Conservation (phyloP, 2,113 vertebrate genomes). For the Ariopsis seemanni region DNA sequence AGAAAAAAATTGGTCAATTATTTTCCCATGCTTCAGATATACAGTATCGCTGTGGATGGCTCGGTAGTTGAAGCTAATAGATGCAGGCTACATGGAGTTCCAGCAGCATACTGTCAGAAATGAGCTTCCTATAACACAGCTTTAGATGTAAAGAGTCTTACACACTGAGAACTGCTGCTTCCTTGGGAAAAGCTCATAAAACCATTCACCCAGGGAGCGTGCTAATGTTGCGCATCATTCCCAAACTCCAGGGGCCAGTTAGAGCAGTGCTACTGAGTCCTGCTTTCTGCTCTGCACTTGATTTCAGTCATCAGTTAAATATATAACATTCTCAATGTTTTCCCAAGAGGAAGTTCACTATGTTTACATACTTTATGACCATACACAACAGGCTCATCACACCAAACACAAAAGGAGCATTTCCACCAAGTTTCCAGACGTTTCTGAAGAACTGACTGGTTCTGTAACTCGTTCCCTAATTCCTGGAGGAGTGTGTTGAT, state of each 20-base stretch:
- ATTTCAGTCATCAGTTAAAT: not conserved
- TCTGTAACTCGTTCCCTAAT: not conserved
- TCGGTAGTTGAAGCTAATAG: not conserved
- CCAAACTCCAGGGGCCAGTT: not conserved
- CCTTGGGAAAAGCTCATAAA: not conserved
- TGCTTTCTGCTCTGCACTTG: not conserved
- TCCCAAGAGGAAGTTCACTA: not conserved
- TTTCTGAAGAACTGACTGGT: not conserved
- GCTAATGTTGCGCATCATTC: not conserved
- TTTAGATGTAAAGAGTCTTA: not conserved
- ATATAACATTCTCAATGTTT: not conserved
- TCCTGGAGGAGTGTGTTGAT: not conserved
- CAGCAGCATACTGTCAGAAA: not conserved
- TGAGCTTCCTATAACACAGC: not conserved
- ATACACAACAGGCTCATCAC: not conserved
- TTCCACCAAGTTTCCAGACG: not conserved
- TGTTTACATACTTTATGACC: not conserved
- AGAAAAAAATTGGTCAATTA: not conserved
- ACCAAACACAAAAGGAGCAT: not conserved
- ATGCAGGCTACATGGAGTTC: not conserved
- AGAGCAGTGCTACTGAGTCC: not conserved
- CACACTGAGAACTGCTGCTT: not conserved
- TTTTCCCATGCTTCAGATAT: not conserved
- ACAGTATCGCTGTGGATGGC: not conserved
- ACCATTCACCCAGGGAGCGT: not conserved